Base-by-base conservation (phyloP, 1,140 invertebrate genomes). In the Anoplolepis gracilipes region DNA sequence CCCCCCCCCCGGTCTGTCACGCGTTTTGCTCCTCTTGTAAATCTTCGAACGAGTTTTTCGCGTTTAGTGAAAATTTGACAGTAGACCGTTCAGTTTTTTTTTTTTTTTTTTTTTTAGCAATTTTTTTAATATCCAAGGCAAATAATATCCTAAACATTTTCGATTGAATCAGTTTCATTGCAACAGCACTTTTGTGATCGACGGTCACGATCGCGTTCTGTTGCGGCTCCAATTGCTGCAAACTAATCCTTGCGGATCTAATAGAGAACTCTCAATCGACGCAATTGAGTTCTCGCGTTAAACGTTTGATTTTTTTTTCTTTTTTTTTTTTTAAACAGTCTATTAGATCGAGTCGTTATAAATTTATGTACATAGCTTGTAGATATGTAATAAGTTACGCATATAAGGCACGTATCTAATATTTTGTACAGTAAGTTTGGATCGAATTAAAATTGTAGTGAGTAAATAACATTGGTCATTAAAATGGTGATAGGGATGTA, bases 391-490 rank as follows among this genome's bases (percentile, higher is more conserved):
- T 81, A 57, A 67, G 39, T 55, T 53, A 25, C 46, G 55, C 22
- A 36, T 61, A 28, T 28, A 19, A 42, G 16, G 61, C 42, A 82
- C 49, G 33, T 57, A 59, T 73, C 67, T 82, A 82, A 82, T 82
- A 82, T 25, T 82, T 73, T 82, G 78, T 72, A 82, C 64, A 79
- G 49, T 57, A 81, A 81, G 36, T 69, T 53, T 55, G 65, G 42
- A 67, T 67, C 67, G 28, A 46, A 30, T 22, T 57, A n/a, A 36
- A 73, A 30, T 81, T 25, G 65, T 82, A 82, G 78, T 53, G 19
- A 70, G 19, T 81, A 73, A 73, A 72, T 81, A 81, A 72, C 78
- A 81, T n/a, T 59, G 33, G 36, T 39, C 39, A 79, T 46, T 22
- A 22, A 69, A 79, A 79, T 79, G 65, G 78, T 72, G 65, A 81